These are phyloP conservation scores for Eurypyga helias DNA, from an alignment of 2,113 vertebrate species.

Conservation along the genomic window DNA sequence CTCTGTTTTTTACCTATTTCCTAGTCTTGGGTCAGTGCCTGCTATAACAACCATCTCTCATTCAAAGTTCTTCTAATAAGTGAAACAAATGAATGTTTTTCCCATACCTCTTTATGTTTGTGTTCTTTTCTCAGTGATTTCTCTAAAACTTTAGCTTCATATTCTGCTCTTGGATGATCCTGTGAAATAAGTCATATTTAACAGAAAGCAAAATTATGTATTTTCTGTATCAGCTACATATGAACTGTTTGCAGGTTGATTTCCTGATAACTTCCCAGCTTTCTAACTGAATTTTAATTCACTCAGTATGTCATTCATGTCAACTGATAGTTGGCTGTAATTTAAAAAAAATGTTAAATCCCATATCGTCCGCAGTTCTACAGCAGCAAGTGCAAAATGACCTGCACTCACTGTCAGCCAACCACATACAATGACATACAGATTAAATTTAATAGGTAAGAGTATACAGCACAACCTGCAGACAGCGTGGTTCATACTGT, in stretches of 20 bases:
- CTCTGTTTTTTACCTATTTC: not conserved
- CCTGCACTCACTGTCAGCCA: not conserved
- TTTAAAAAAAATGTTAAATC: not conserved
- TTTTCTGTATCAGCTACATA: not conserved
- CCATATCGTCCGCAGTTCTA: not conserved
- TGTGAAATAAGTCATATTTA: slow-evolving; percentile 43
- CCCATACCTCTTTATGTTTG: slow-evolving; percentile 81
- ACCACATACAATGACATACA: not conserved
- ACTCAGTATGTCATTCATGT: not conserved
- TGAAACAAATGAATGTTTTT: not conserved
- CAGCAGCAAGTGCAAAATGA: not conserved
- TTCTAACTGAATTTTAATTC: not conserved
- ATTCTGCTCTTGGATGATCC: slow-evolving; percentile 92
- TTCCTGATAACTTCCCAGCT: not conserved
- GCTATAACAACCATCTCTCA: not conserved
- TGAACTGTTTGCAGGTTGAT: not conserved
- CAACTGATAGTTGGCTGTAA: not conserved
- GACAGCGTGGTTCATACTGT: not conserved
- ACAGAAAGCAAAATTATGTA: not conserved
- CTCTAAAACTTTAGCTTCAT: slow-evolving; percentile 88
- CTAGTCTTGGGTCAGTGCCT: not conserved
- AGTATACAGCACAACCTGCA: not conserved
- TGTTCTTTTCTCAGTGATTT: slow-evolving; percentile 84
- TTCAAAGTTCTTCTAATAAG: not conserved
- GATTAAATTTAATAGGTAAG: not conserved